Evolutionary conservation across 2,113 vertebrate genomes (phyloP).

Genomic region (Ptyas mucosa): DNA sequence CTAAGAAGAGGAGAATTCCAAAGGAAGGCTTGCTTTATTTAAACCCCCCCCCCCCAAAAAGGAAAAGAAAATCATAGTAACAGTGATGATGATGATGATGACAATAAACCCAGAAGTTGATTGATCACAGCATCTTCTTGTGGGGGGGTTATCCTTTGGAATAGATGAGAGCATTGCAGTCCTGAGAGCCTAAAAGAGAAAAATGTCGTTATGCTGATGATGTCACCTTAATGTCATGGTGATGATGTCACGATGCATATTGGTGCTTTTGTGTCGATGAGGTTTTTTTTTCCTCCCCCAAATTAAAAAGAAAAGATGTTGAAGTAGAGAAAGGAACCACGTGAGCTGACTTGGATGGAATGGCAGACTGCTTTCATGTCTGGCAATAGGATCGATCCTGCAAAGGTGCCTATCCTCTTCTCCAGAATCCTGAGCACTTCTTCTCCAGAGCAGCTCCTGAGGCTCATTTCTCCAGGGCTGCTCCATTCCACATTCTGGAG

Average conservation of each 20-base stretch:
- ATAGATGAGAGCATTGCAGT: background rate
- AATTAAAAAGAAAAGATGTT: slow-evolving; percentile 21
- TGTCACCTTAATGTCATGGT: background rate
- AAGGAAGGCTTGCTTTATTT: slow-evolving; percentile 45
- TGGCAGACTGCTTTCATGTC: slow-evolving; percentile 4
- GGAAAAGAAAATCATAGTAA: background rate
- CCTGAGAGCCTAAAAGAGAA: slow-evolving; percentile 16
- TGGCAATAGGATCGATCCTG: background rate
- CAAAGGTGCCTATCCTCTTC: background rate
- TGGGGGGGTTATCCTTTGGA: slow-evolving; percentile 14
- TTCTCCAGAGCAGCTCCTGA: background rate
- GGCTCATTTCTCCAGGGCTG: background rate
- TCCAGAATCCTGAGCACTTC: background rate
- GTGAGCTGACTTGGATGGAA: slow-evolving; percentile 34
- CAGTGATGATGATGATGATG: background rate
- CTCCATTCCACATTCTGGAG: accelerated
- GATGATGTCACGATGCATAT: slow-evolving; percentile 56
- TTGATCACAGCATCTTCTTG: slow-evolving; percentile 32
- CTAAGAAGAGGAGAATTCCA: slow-evolving; percentile 51
- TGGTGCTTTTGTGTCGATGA: slow-evolving; percentile 58
- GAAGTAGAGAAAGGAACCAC: background rate
- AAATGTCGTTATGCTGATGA: background rate
- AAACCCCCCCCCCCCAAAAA: background rate
- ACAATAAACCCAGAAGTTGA: slow-evolving; percentile 19
- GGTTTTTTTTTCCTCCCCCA: slow-evolving; percentile 35